Percentiles rank a stretch among this genome's conserved stretches.
These are phyloP conservation scores for Passer montanus DNA, from an alignment of 2,113 vertebrate genomes.

Conservation along the genomic window DNA sequence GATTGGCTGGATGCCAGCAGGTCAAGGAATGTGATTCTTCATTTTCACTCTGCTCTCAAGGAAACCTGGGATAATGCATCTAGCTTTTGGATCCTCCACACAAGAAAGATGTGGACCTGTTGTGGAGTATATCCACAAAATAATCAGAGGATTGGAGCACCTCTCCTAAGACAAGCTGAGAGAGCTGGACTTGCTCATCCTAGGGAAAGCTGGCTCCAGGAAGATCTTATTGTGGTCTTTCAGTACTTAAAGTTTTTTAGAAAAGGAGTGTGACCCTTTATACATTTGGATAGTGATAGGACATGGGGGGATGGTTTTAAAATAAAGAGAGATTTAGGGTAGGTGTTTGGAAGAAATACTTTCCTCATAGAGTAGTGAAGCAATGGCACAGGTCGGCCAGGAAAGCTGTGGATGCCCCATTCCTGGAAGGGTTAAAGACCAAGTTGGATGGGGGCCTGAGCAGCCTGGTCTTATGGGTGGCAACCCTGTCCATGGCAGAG, in stretches of 20 bases:
- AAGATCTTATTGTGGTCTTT: not conserved
- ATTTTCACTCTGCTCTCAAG: not conserved
- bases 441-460: not conserved
- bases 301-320: not conserved
- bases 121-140: not conserved
- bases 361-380: not conserved
- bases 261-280: not conserved
- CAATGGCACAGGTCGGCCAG: not conserved
- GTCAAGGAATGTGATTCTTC: not conserved
- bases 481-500: not conserved
- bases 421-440: not conserved
- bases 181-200: not conserved
- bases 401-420: not conserved
- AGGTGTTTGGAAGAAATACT: not conserved
- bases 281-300: not conserved
- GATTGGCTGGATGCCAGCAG: not conserved
- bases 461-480: not conserved
- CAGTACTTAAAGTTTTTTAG: not conserved
- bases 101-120: not conserved
- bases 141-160: not conserved
- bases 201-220: not conserved
- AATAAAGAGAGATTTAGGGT: not conserved
- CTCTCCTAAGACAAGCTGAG: not conserved
- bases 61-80: not conserved
- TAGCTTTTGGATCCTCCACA: not conserved